Base-by-base conservation (phyloP, 2,113 vertebrate genomes). In the Maccullochella peelii region DNA sequence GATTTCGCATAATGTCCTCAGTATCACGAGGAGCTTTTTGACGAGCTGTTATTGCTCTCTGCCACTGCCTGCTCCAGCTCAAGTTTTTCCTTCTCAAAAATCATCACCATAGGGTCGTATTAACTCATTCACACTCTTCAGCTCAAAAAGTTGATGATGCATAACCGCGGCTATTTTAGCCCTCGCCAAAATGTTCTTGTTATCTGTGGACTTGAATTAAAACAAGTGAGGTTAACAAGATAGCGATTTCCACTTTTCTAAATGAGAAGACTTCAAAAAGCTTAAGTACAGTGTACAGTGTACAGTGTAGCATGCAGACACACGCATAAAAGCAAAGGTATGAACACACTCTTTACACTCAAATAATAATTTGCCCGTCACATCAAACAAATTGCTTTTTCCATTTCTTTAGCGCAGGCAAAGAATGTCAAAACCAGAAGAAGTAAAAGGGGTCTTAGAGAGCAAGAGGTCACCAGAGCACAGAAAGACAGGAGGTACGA, bases 241-340 rank as follows among this genome's bases (percentile, higher is more conserved):
- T 55, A 80, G 36, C 11, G 57, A 61, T 55, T 89, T 78, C 80
- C 82, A 82, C 61, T 82, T 88, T 90, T 79, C 42, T n/a, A 7
- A 57, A 73, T 58, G 69, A 66, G 50, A 59, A 78, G 77, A 73
- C 82, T 58, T 70, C 42, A 84, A 83, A 81, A 77, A 66, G 82
- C 63, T 73, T 10, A 49, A 80, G 49, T 16, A 27, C 50, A 81
- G 66, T 40, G 55, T 55, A 27, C 68, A 42, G 68, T 36, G 27
- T 42, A n/a, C 75, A 59, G 54, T 55, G 40, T 9, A 58, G 49
- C 58, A 50, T 50, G 57, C 25, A 80, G 5, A 72, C 77, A 70
- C 47, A 11, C 73, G 57, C 49, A 63, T 21, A 33, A 58, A 70
- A 57, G 54, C 42, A 38, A 42, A 61, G 47, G 36, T 9, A 59